phyloP scores from a whole-genome alignment of 2,797 vertebrate genomes.

The Acipenser oxyrinchus region DNA sequence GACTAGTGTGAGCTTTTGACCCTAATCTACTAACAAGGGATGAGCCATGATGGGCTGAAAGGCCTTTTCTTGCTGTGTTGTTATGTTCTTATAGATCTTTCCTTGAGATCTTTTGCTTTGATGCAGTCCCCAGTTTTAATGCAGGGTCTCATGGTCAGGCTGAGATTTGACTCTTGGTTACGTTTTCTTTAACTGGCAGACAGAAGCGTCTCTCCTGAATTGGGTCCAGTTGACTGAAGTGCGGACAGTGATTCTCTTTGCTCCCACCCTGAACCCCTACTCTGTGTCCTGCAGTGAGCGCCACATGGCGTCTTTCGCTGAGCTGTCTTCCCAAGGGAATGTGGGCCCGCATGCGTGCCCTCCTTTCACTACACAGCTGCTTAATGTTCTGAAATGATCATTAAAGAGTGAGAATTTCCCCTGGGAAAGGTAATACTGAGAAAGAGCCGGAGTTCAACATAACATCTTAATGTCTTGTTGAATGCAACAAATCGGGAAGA shows the following conservation, averaged over 20 bases:
- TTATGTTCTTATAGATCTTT: no score
- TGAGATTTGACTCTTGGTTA: no score
- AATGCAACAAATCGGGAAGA: slow-evolving; percentile 30
- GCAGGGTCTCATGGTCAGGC: no score
- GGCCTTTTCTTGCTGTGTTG: no score
- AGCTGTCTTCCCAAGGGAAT: slow-evolving; percentile 19
- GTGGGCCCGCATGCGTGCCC: slow-evolving; percentile 8
- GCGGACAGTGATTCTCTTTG: slow-evolving; percentile 1
- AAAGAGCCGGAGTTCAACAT: slow-evolving; percentile 33
- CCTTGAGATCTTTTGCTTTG: no score
- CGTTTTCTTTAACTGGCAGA: no score
- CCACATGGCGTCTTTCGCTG: slow-evolving; percentile 7
- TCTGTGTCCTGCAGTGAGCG: slow-evolving; percentile 2
- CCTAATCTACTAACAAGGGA: no score
- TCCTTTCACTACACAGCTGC: slow-evolving; percentile 23
- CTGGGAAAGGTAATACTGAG: slow-evolving; percentile 20
- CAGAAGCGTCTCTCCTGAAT: neutral
- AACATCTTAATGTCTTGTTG: slow-evolving; percentile 17
- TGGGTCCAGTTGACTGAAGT: neutral
- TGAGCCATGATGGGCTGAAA: no score
- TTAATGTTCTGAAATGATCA: slow-evolving; percentile 32
- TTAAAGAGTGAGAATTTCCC: slow-evolving; percentile 45
- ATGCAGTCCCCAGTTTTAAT: no score
- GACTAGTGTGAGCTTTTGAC: no score
- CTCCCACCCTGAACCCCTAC: neutral